Percentiles rank a stretch among this genome's conserved stretches.
Conservation (phyloP, 2,113 vertebrate species). For the Martes martes region DNA sequence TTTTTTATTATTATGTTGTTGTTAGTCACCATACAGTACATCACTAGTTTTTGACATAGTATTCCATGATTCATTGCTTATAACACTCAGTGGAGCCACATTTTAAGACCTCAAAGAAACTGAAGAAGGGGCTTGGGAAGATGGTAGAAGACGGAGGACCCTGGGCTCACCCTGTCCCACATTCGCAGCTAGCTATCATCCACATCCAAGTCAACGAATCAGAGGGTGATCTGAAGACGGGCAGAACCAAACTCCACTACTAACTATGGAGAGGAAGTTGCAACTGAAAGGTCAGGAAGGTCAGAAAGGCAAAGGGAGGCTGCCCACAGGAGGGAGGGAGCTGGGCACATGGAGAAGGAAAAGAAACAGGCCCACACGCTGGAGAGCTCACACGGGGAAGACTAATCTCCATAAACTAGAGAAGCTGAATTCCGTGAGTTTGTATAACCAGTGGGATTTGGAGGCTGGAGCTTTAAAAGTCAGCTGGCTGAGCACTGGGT, state of each 20-base stretch:
- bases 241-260: background rate
- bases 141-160: background rate
- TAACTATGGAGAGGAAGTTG: background rate
- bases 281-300: background rate
- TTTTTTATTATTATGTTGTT: too few relatives aligned
- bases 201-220: background rate
- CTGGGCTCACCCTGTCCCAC: background rate
- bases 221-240: fast-evolving
- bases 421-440: background rate
- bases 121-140: background rate
- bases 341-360: background rate
- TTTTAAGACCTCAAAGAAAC: background rate
- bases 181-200: background rate
- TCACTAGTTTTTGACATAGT: too few relatives aligned
- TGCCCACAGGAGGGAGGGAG: background rate
- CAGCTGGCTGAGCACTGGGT: background rate
- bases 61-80: too few relatives aligned
- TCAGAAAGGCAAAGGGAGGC: background rate
- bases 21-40: too few relatives aligned
- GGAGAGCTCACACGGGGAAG: background rate
- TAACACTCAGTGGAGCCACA: background rate
- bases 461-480: background rate
- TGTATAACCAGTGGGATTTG: background rate
- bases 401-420: background rate
- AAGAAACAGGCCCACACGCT: background rate